Percentiles rank a stretch among this genome's conserved stretches.
These are phyloP conservation scores for Jordanella pulchra DNA, from an alignment of 2,797 vertebrate species.

Conservation along the genomic window DNA sequence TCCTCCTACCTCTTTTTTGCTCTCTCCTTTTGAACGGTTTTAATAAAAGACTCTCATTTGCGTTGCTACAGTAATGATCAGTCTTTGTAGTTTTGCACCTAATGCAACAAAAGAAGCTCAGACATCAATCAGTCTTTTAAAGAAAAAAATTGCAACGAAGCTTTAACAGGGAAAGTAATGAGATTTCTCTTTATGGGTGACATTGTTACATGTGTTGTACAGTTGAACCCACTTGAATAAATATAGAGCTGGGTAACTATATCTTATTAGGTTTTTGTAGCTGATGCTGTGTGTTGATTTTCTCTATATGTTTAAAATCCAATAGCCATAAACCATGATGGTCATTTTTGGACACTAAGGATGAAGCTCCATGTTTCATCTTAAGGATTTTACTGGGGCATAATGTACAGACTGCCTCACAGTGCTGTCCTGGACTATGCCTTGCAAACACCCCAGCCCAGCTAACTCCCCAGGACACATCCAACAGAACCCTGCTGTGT, in stretches of 20 bases:
- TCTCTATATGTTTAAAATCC: not conserved
- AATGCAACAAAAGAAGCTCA: constrained; percentile 8
- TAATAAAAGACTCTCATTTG: constrained; percentile 59
- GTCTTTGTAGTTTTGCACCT: constrained; percentile 50
- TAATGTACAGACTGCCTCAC: no score
- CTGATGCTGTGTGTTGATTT: not conserved
- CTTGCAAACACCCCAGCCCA: no score
- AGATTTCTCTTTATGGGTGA: constrained; percentile 15
- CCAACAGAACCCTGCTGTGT: no score
- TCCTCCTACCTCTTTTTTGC: constrained; percentile 4
- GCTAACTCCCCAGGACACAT: no score
- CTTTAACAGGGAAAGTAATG: constrained; percentile 45
- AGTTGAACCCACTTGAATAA: constrained; percentile 13
- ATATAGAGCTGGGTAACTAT: constrained; percentile 19
- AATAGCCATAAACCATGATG: no score
- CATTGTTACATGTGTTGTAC: not conserved
- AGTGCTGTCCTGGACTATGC: no score
- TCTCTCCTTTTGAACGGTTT: constrained; percentile 52
- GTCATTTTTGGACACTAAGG: no score
- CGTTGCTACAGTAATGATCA: constrained; percentile 49
- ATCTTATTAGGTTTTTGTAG: not conserved
- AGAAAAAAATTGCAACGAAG: constrained; percentile 29
- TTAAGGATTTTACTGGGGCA: no score
- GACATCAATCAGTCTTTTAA: constrained; percentile 49
- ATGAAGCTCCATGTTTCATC: no score